Percentiles rank a stretch among this genome's conserved stretches.
Evolutionary conservation across 2,113 vertebrate genomes (phyloP).

Genomic region (Bufo bufo): DNA sequence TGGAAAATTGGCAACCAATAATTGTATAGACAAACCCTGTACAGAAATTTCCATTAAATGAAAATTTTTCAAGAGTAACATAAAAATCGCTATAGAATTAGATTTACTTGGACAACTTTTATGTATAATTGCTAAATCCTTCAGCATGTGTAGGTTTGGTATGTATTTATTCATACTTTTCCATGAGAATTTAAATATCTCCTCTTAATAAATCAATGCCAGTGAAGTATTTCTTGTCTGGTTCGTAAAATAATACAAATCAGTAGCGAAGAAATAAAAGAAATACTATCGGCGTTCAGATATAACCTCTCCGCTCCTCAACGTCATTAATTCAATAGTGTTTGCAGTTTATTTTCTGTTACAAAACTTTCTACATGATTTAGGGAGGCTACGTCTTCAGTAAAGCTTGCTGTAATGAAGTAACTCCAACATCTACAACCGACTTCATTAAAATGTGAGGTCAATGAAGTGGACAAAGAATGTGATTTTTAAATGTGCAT

Average conservation of each 20-base stretch:
- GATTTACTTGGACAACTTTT: background rate
- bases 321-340: conserved; percentile 34
- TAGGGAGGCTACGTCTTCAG: conserved; percentile 33
- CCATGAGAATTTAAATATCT: conserved; percentile 11
- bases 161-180: conserved; percentile 21
- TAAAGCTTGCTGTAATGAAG: conserved; percentile 42
- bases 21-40: background rate
- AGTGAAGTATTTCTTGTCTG: background rate
- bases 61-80: background rate
- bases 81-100: background rate
- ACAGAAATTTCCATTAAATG: background rate
- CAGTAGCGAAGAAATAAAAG: conserved; percentile 8
- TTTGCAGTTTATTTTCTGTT: conserved; percentile 32
- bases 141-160: background rate
- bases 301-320: conserved; percentile 20
- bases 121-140: background rate
- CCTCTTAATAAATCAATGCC: conserved; percentile 3
- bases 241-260: conserved; percentile 13
- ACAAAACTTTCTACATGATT: conserved; percentile 37
- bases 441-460: conserved; percentile 52
- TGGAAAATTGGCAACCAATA: no score
- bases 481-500: conserved; percentile 48
- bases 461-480: conserved; percentile 54
- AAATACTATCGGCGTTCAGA: background rate
- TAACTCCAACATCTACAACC: conserved; percentile 48